phyloP scores from a whole-genome alignment of 2,888 invertebrate species.

The Harpagoxenus sublaevis region DNA sequence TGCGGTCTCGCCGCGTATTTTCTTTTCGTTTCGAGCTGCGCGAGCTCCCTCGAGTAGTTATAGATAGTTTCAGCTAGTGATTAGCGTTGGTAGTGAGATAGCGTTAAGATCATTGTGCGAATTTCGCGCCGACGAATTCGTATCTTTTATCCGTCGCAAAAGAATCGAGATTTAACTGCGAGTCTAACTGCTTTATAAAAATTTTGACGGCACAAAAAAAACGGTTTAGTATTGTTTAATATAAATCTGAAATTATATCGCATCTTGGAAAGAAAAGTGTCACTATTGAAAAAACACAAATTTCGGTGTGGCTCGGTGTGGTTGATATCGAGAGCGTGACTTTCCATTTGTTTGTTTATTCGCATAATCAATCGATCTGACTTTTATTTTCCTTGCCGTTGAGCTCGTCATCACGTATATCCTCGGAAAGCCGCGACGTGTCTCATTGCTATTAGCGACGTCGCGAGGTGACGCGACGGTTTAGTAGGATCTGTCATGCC shows the following conservation, averaged over 20 bases:
- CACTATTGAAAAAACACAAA: neutral
- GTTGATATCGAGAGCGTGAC: neutral
- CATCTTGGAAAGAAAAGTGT: neutral
- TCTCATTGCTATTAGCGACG: neutral
- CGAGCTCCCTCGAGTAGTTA: neutral
- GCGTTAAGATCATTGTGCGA: neutral
- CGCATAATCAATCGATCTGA: neutral
- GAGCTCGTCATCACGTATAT: neutral
- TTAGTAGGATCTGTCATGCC: slow-evolving; percentile 38
- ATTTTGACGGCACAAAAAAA: neutral
- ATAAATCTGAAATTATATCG: neutral
- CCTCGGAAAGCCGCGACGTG: neutral
- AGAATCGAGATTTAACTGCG: neutral
- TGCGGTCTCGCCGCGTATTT: slow-evolving; percentile 49
- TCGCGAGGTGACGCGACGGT: neutral
- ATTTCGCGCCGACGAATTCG: neutral
- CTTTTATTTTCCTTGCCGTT: neutral
- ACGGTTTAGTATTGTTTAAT: neutral
- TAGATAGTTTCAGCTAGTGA: neutral
- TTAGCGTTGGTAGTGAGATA: slow-evolving; percentile 8
- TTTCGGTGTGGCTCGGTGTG: too few species aligned
- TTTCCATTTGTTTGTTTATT: neutral
- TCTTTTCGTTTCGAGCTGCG: neutral
- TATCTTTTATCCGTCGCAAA: neutral
- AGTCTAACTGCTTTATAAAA: too few species aligned